A percentile compares a stretch with the other conserved stretches of the same genome.
Evolutionary conservation across 2,888 invertebrate genomes (phyloP).

Genomic region (Athalia cordata): DNA sequence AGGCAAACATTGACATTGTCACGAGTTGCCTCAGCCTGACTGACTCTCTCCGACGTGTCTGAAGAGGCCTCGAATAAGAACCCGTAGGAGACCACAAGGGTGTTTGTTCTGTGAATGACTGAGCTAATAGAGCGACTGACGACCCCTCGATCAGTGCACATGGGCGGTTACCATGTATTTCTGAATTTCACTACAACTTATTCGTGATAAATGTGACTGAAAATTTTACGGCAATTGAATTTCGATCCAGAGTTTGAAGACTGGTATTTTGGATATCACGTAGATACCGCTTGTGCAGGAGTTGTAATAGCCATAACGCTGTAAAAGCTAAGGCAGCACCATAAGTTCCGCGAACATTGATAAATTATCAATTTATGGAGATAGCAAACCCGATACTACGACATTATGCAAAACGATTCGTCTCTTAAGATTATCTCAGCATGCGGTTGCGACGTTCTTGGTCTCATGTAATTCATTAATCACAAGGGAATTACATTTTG

Average conservation of each 20-base stretch:
- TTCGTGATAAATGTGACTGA: no score
- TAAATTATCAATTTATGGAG: constrained; percentile 42
- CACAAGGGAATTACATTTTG: constrained; percentile 29
- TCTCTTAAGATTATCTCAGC: constrained; percentile 35
- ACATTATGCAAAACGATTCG: constrained; percentile 38
- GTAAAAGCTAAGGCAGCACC: not conserved
- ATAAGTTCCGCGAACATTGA: constrained; percentile 33
- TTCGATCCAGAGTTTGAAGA: not conserved
- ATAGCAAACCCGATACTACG: constrained; percentile 31
- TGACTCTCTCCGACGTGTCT: constrained; percentile 32
- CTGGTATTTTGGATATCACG: not conserved
- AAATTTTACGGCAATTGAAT: not conserved
- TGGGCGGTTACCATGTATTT: constrained; percentile 1
- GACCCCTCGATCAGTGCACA: constrained; percentile 26
- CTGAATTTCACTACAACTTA: not conserved
- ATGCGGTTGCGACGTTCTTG: not conserved
- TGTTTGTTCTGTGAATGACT: constrained; percentile 63
- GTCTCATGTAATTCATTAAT: constrained; percentile 38
- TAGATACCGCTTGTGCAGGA: not conserved
- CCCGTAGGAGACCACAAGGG: constrained; percentile 48
- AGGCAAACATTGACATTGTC: constrained; percentile 67
- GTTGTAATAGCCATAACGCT: not conserved
- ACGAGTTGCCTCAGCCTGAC: constrained; percentile 52
- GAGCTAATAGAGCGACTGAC: constrained; percentile 57
- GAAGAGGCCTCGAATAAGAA: constrained; percentile 47